phyloP scores from a whole-genome alignment of 2,888 invertebrate species.

The Lacanobia oleracea region DNA sequence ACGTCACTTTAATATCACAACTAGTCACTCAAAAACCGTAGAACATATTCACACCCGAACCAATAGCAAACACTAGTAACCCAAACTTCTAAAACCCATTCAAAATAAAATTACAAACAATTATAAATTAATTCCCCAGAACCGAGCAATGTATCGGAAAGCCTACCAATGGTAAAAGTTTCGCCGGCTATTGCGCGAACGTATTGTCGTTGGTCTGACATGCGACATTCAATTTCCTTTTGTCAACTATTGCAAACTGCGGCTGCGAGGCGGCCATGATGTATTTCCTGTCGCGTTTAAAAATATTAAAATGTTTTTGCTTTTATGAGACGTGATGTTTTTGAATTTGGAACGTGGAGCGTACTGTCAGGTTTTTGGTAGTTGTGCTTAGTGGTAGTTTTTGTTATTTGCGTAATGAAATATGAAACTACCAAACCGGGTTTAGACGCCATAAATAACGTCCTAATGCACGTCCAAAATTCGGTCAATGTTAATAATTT shows the following conservation, averaged over 20 bases:
- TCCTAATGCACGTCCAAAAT: too few species aligned
- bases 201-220: constrained; percentile 56
- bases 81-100: neutral
- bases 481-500: too few species aligned
- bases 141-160: constrained; percentile 11
- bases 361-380: constrained; percentile 1
- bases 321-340: constrained; percentile 11
- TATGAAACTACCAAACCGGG: too few species aligned
- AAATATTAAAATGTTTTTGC: constrained; percentile 54
- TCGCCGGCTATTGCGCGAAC: constrained; percentile 24
- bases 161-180: constrained; percentile 51
- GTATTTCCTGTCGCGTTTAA: constrained; percentile 54
- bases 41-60: neutral
- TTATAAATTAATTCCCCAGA: constrained; percentile 26
- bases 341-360: constrained; percentile 5
- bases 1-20: too few species aligned
- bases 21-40: neutral
- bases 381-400: neutral
- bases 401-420: neutral
- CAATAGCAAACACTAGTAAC: neutral
- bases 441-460: too few species aligned
- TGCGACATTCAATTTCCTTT: constrained; percentile 75
- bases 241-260: constrained; percentile 69
- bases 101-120: constrained; percentile 19
- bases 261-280: constrained; percentile 35